Conservation (phyloP, 2,888 invertebrate genomes). For the Conops quadrifasciatus region DNA sequence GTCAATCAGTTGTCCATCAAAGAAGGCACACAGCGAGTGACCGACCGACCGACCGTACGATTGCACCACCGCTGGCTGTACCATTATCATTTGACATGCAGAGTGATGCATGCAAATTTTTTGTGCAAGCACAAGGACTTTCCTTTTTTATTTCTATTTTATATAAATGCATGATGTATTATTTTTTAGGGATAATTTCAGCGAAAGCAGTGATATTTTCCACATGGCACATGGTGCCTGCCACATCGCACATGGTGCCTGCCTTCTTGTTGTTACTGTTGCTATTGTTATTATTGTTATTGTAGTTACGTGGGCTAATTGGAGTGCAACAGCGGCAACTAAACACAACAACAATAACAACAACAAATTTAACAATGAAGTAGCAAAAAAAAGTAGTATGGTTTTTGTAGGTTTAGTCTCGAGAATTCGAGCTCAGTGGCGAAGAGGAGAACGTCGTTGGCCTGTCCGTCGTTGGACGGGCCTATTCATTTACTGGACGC, state of each 20-base stretch:
- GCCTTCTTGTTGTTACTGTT: background rate
- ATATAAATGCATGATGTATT: constrained; percentile 22
- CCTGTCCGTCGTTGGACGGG: constrained; percentile 1
- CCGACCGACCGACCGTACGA: background rate
- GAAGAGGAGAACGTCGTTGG: background rate
- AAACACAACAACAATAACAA: constrained; percentile 12
- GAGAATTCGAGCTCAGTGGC: too few species aligned
- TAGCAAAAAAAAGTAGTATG: too few species aligned
- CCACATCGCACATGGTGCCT: constrained; percentile 37
- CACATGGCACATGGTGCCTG: constrained; percentile 32
- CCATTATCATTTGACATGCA: background rate
- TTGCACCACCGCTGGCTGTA: background rate
- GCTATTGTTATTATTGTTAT: constrained; percentile 18
- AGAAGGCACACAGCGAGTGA: background rate
- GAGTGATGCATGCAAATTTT: constrained; percentile 52
- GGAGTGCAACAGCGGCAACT: constrained; percentile 22
- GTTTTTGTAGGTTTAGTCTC: too few species aligned
- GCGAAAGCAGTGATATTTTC: constrained; percentile 23
- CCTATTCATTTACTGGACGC: too few species aligned
- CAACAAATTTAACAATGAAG: background rate
- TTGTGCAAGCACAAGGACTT: constrained; percentile 33
- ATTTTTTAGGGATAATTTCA: constrained; percentile 13
- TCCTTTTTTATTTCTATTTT: constrained; percentile 32
- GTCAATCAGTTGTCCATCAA: constrained; percentile 65
- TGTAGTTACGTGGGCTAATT: constrained; percentile 26